These are phyloP conservation scores for Drosophila algonquin DNA, from an alignment of 2,888 invertebrate genomes.

Conservation along the genomic window DNA sequence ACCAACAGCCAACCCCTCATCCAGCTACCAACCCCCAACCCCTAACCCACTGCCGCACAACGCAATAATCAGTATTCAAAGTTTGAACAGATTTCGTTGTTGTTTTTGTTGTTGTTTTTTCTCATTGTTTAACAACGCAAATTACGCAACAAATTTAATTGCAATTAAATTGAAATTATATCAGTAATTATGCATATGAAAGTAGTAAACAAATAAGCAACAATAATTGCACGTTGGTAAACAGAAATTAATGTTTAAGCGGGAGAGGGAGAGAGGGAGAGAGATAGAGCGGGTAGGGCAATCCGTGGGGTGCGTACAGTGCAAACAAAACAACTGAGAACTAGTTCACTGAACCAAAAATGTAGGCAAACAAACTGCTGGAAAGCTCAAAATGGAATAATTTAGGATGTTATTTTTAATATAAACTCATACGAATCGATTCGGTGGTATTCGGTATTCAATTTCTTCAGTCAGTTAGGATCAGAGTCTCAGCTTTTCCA, in stretches of 20 bases:
- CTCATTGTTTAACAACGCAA: slow-evolving; percentile 33
- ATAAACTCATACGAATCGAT: too few species aligned
- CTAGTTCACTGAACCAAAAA: slow-evolving; percentile 8
- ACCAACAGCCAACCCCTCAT: not conserved
- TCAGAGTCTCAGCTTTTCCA: too few species aligned
- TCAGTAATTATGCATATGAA: slow-evolving; percentile 68
- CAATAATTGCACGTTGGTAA: slow-evolving; percentile 54
- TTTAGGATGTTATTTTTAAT: not conserved
- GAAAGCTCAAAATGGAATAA: slow-evolving; percentile 7
- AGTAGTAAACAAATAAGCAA: slow-evolving; percentile 62
- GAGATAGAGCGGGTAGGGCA: slow-evolving; percentile 15
- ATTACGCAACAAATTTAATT: slow-evolving; percentile 69
- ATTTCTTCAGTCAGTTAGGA: too few species aligned
- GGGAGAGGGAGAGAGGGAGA: slow-evolving; percentile 3
- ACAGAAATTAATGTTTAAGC: slow-evolving; percentile 27
- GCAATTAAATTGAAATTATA: slow-evolving; percentile 73
- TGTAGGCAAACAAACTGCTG: slow-evolving; percentile 7
- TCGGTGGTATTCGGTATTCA: too few species aligned
- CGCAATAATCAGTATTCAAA: slow-evolving; percentile 8
- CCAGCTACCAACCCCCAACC: not conserved
- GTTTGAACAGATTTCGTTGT: slow-evolving; percentile 26
- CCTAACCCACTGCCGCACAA: not conserved
- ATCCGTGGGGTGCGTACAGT: slow-evolving; percentile 23
- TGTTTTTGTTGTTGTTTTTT: slow-evolving; percentile 1
- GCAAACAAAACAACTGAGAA: slow-evolving; percentile 24